Percentiles rank a stretch among this genome's conserved stretches.
phyloP scores from a whole-genome alignment of 2,888 invertebrate genomes.

The Agrypnus murinus region DNA sequence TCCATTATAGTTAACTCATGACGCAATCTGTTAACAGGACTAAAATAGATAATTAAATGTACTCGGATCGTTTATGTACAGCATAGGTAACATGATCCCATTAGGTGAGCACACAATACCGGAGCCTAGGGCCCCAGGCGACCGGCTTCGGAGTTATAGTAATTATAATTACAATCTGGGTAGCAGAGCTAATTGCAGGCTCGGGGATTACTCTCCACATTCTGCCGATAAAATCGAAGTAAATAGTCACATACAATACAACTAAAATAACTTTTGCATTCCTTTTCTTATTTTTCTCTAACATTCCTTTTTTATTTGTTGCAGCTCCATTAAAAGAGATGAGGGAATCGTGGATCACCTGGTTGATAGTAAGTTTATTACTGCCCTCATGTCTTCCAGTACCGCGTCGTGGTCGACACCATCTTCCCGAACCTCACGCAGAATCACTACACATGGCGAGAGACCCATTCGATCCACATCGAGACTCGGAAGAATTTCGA shows the following conservation, averaged over 20 bases:
- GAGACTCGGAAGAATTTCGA: conserved; percentile 69
- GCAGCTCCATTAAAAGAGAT: conserved; percentile 57
- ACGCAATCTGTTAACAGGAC: conserved; percentile 12
- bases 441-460: conserved; percentile 68
- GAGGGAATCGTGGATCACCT: conserved; percentile 64
- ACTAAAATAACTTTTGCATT: no score
- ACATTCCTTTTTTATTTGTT: conserved; percentile 12
- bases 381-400: conserved; percentile 65
- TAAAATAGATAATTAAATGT: conserved; percentile 43
- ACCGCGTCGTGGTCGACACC: conserved; percentile 68
- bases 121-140: conserved; percentile 32
- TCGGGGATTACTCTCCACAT: conserved; percentile 31
- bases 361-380: conserved; percentile 64
- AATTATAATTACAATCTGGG: conserved; percentile 43
- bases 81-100: conserved; percentile 44
- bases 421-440: conserved; percentile 67
- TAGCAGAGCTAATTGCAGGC: conserved; percentile 40
- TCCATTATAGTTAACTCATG: conserved; percentile 27
- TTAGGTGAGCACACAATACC: conserved; percentile 41
- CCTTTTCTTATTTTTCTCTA: no score
- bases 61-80: conserved; percentile 30
- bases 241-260: not conserved
- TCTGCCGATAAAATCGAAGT: conserved; percentile 22
- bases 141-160: conserved; percentile 29
- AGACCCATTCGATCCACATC: conserved; percentile 70